Conservation (phyloP, 2,797 vertebrate species). For the Amblyraja radiata region DNA sequence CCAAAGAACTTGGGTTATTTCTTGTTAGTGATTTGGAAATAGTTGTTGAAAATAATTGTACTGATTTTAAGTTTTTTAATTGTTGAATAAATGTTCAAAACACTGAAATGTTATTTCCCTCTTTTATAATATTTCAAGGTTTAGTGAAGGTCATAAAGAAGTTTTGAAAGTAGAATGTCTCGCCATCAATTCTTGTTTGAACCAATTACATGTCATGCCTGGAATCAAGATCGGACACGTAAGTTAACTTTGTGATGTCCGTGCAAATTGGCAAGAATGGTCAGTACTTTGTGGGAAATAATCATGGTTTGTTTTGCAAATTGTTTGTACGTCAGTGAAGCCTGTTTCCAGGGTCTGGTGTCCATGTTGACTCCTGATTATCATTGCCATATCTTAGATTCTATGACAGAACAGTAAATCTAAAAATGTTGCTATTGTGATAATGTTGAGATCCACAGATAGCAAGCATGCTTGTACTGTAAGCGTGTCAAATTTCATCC, state of each 20-base stretch:
- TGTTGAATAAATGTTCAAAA: neutral
- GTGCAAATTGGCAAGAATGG: neutral
- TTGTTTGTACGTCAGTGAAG: neutral
- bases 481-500: neutral
- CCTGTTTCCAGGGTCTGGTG: neutral
- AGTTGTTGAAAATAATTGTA: neutral
- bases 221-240: constrained; percentile 96
- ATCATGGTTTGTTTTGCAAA: neutral
- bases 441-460: neutral
- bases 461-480: neutral
- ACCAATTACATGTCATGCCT: constrained; percentile 97
- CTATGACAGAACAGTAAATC: neutral
- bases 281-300: neutral
- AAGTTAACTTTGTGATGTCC: constrained; percentile 49
- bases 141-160: constrained; percentile 49
- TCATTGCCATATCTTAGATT: neutral
- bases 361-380: neutral
- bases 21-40: neutral
- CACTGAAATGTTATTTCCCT: neutral
- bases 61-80: neutral
- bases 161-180: constrained; percentile 76
- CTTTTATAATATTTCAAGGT: neutral
- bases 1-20: neutral
- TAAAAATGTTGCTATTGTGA: neutral
- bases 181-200: constrained; percentile 96